These are phyloP conservation scores for Cyanoramphus novaezelandiae DNA, from an alignment of 2,113 vertebrate species.

Conservation along the genomic window DNA sequence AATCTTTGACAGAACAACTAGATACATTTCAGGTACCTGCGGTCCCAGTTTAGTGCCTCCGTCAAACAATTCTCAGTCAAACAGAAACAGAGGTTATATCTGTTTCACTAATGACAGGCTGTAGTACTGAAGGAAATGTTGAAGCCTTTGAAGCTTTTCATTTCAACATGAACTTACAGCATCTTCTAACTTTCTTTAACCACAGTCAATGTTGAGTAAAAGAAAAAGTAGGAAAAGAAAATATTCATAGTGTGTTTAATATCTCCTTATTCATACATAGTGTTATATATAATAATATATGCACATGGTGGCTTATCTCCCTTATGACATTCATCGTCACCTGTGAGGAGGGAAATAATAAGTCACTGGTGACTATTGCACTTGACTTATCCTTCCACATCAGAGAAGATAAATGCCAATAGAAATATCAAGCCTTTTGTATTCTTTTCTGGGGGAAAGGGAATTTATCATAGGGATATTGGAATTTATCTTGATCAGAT, in stretches of 20 bases:
- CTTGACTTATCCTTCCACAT: constrained; percentile 60
- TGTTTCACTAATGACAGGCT: constrained; percentile 1
- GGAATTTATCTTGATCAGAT: constrained; percentile 58
- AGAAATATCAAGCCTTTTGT: constrained; percentile 59
- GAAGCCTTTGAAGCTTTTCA: not conserved
- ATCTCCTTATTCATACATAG: constrained; percentile 14
- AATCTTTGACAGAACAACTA: not conserved
- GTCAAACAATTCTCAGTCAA: not conserved
- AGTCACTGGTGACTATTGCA: constrained; percentile 56
- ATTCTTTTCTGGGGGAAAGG: constrained; percentile 19
- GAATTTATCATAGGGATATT: constrained; percentile 54
- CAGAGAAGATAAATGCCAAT: constrained; percentile 69
- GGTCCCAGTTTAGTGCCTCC: not conserved
- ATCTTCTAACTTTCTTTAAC: constrained; percentile 27
- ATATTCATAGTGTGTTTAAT: constrained; percentile 11
- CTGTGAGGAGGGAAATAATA: constrained; percentile 59
- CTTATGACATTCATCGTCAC: constrained; percentile 63
- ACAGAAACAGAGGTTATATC: not conserved
- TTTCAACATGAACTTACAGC: not conserved
- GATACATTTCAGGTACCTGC: not conserved
- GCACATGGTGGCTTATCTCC: constrained; percentile 23
- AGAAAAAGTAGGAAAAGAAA: not conserved
- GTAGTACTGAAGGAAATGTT: not conserved
- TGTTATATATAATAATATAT: constrained; percentile 26
- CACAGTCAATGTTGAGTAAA: not conserved